These are phyloP conservation scores for rabbit (Oryctolagus cuniculus) DNA, from an alignment of 2,113 vertebrate species.

Conservation along the genomic window mOryCun1.1 NC_091435.1:160624501-160625000, in stretches of 20 bases:
- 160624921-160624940: conserved; percentile 27
- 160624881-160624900: conserved; percentile 3
- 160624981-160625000: no score
- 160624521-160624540: no score
- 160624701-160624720: not conserved
- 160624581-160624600: not conserved
- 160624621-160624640: not conserved
- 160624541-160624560: no score
- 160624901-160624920: conserved; percentile 14
- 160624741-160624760: not conserved
- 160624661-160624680: not conserved
- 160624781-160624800: not conserved
- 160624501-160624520: no score
- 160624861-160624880: conserved; percentile 43
- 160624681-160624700: not conserved
- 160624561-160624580: not conserved
- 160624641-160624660: not conserved
- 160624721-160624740: not conserved
- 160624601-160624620: not conserved
- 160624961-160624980: no score
- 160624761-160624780: not conserved
- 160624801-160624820: conserved; percentile 6
- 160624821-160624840: conserved; percentile 60
- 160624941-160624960: not conserved
- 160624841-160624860: conserved; percentile 33